Evolutionary conservation across 2,113 vertebrate genomes (phyloP), one percentile per base, ranked within the genome.

Genomic region (Oreotrochilus melanogaster): DNA sequence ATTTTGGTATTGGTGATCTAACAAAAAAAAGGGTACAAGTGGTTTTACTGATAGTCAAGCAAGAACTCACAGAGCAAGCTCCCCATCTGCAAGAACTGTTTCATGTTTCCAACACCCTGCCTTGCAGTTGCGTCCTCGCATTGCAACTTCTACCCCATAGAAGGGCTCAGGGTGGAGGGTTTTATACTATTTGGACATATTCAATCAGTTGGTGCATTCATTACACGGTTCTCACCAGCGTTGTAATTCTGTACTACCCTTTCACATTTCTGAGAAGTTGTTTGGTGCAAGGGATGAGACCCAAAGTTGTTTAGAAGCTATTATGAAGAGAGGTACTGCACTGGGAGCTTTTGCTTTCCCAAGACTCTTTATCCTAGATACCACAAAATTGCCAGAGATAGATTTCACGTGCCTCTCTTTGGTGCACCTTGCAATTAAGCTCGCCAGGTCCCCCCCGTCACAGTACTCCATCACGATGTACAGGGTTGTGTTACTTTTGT

Each of bases 391-490:
- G 6, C 14, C 27, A 6, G 43, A 10, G 47, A 9, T 5, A 3
- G 39, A 2, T 19, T 21, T 7, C 33, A 89, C 96, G 5, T 94
- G 98, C 99, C 99, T 99, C 25, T 99, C 99, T 73, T 98, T 99
- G 6, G 98, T 98, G 96, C 98, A 98, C 67, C 97, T 98, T 10
- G 95, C 95, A 66, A 99, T 99, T 27, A 99, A 84, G 64, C 97
- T 98, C 35, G 99, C 98, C 94, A 99, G 98, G 96, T 99, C 99
- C 1, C 99, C 99, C 0, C 99, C 99, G 35, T 99, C 99, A 4
- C 99, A 99, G 94, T 99, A 98, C 96, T 99, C 99, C 99, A 99
- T 99, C 67, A 99, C 98, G 2, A 99, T 99, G 95, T 99, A 99
- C 35, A 99, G 98, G 0, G 98, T 99, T 3, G 98, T 98, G 94